Evolutionary conservation across 1,140 invertebrate species (phyloP).

Genomic region (Anthonomus grandis): DNA sequence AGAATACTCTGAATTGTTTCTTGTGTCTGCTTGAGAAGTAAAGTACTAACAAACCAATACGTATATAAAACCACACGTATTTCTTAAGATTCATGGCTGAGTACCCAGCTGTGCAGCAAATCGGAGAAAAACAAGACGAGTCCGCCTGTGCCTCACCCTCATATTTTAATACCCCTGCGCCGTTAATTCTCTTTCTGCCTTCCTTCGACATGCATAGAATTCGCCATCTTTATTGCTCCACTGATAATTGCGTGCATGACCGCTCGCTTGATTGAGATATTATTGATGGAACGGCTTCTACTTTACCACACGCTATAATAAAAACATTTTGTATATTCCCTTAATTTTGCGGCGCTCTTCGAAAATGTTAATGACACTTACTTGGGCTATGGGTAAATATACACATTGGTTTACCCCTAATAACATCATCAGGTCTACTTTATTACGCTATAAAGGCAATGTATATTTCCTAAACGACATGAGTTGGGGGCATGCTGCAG

Average conservation of each 20-base stretch:
- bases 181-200: conserved; percentile 16
- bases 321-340: too few species aligned
- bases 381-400: too few species aligned
- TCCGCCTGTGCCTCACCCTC: conserved; percentile 9
- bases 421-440: conserved; percentile 23
- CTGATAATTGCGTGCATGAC: conserved; percentile 13
- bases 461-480: conserved; percentile 23
- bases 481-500: conserved; percentile 22
- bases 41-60: too few species aligned
- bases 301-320: too few species aligned
- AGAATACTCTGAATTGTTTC: too few species aligned
- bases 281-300: conserved; percentile 11
- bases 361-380: too few species aligned
- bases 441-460: conserved; percentile 22
- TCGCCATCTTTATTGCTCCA: conserved; percentile 14
- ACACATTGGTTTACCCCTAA: too few species aligned
- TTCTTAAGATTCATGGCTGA: not conserved
- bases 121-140: conserved; percentile 8
- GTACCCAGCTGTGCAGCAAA: conserved; percentile 22
- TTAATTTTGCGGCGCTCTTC: too few species aligned
- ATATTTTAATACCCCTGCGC: conserved; percentile 18
- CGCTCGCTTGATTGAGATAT: conserved; percentile 15
- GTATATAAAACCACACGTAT: too few species aligned
- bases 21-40: too few species aligned
- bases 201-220: conserved; percentile 19